Conservation (phyloP, 2,113 vertebrate species). For the Bujurquina vittata region DNA sequence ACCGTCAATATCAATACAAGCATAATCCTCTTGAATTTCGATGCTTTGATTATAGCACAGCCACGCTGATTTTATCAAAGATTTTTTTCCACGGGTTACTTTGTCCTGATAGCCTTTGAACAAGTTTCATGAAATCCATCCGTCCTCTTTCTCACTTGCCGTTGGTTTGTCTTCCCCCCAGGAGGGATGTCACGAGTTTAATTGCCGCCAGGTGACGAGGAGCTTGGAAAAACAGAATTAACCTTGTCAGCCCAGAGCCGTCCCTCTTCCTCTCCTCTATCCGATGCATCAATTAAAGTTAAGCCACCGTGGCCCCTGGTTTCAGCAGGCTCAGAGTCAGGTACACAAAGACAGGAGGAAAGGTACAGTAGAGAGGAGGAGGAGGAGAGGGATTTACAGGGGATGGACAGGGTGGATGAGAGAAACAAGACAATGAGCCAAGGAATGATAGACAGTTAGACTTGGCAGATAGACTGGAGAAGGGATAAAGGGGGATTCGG, state of each 20-base stretch:
- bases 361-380: slow-evolving; percentile 36
- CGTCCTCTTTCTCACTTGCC: not conserved
- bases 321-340: slow-evolving; percentile 60
- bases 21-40: slow-evolving; percentile 42
- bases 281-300: slow-evolving; percentile 77
- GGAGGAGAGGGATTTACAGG: slow-evolving; percentile 34
- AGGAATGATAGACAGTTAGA: slow-evolving; percentile 48
- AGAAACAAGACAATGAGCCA: slow-evolving; percentile 36
- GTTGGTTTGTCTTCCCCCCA: slow-evolving; percentile 21
- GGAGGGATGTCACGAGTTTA: slow-evolving; percentile 62
- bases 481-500: slow-evolving; percentile 69
- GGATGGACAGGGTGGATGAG: slow-evolving; percentile 28
- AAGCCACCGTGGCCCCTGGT: slow-evolving; percentile 57
- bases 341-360: slow-evolving; percentile 44
- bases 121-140: slow-evolving; percentile 25
- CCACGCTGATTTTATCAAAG: not conserved
- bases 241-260: slow-evolving; percentile 74
- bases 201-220: slow-evolving; percentile 72
- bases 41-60: slow-evolving; percentile 25
- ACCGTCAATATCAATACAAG: slow-evolving; percentile 44
- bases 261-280: slow-evolving; percentile 43
- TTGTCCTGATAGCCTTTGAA: slow-evolving; percentile 41
- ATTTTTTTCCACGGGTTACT: not conserved
- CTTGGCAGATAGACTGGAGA: slow-evolving; percentile 28
- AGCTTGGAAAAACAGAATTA: slow-evolving; percentile 77